Evolutionary conservation across 2,113 vertebrate species (phyloP).

Genomic region (Melanerpes aurifrons): DNA sequence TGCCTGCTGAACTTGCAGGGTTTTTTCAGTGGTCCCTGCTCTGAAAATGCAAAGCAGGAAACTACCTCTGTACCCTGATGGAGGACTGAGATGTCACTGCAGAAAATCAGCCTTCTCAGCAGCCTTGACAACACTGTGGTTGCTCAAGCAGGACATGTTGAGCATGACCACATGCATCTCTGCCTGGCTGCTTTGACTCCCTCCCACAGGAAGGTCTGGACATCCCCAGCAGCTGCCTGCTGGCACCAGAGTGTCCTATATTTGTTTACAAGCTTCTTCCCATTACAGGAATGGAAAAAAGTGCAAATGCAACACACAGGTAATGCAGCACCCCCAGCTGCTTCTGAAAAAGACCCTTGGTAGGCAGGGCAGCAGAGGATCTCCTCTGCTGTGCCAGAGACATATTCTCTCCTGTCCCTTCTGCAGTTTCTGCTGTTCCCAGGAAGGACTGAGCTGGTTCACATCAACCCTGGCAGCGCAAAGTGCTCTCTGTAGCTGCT

Average conservation of each 20-base stretch:
- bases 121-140: accelerated
- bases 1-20: background rate
- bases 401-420: accelerated
- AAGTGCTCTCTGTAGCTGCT: background rate
- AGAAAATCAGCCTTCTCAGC: background rate
- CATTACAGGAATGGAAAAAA: background rate
- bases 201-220: background rate
- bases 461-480: accelerated
- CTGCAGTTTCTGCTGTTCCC: background rate
- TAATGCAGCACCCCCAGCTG: background rate
- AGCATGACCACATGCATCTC: background rate
- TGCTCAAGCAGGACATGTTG: background rate
- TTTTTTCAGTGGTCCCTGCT: background rate
- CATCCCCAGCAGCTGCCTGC: accelerated
- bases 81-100: background rate
- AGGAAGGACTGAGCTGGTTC: background rate
- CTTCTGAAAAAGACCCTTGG: background rate
- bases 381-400: accelerated
- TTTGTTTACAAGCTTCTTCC: background rate
- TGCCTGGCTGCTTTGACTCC: background rate
- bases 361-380: background rate
- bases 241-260: background rate
- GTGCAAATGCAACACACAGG: background rate
- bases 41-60: background rate
- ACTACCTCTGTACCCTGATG: background rate